These are phyloP conservation scores for Drosophila vallismaia DNA, from an alignment of 2,888 invertebrate species.

Conservation along the genomic window DNA sequence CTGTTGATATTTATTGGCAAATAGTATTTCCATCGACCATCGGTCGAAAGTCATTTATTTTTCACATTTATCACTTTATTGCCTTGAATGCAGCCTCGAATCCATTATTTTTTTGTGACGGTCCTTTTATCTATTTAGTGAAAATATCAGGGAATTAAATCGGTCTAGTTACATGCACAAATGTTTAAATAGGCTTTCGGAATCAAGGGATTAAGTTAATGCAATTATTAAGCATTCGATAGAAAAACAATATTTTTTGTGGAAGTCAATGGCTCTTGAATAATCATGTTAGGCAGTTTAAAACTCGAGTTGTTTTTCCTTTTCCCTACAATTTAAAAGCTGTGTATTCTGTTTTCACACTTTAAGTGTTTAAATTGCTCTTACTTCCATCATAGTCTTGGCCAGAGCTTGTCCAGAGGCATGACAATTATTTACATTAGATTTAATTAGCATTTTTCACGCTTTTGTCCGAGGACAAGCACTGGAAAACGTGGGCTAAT, in stretches of 20 bases:
- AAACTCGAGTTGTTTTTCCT: too few relatives aligned
- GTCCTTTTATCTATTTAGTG: conserved; percentile 24
- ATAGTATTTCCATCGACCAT: not conserved
- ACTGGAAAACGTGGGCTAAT: conserved; percentile 40
- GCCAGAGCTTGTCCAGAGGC: not conserved
- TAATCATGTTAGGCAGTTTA: not conserved
- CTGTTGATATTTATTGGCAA: conserved; percentile 23
- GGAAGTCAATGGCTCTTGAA: not conserved
- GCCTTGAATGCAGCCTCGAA: conserved; percentile 7
- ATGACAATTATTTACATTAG: conserved; percentile 52
- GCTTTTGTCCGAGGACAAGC: conserved; percentile 24
- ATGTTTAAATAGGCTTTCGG: conserved; percentile 22
- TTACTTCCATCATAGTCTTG: conserved; percentile 7
- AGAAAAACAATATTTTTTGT: not conserved
- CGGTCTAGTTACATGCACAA: conserved; percentile 1
- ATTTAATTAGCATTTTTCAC: conserved; percentile 68
- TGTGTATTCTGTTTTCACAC: not conserved
- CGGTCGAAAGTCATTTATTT: conserved; percentile 24
- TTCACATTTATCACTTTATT: conserved; percentile 30
- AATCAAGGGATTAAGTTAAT: conserved; percentile 13
- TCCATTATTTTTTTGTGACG: not conserved
- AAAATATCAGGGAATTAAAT: not conserved
- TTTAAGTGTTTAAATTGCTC: conserved; percentile 4
- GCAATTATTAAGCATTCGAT: conserved; percentile 7
- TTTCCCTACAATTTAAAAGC: not conserved